Base-by-base conservation (phyloP, 2,797 vertebrate species). In the Adelosebastes latens region DNA sequence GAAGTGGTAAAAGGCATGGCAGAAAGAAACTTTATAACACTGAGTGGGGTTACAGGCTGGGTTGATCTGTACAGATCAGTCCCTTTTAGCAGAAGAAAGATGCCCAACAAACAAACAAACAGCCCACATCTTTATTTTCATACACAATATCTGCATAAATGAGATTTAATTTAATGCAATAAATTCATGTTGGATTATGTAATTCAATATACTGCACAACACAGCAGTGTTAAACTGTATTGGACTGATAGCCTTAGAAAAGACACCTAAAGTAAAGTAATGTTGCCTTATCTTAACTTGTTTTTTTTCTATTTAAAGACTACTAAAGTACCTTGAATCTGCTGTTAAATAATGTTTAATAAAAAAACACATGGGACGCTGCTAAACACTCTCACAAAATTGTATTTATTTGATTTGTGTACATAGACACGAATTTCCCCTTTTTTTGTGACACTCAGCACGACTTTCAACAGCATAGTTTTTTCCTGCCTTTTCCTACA, bases 151-250 rank as follows among this genome's bases (percentile, higher is more conserved):
- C 12, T 74, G 20, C 65, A 60, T 58, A 60, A 71, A 81, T 63
- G 39, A 67, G 69, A 84, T 79, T 85, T 53, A 2, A 55, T 68
- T 22, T 14, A 14, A 22, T 22, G 14, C 9, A 52, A 52, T 52
- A n/a, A 53, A 83, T 63, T 87, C 34, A 69, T 32, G 27, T 72
- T 79, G 66, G 61, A 86, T 83, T 81, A 74, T 81, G 2, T 32
- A 78, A 85, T 86, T 31, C 65, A 83, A 72, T 34, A 59, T 52
- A 59, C 79, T 63, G 81, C 39, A 42, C 1, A 63, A n/a, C 22
- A 11, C 32, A 71, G 4, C 24, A 80, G 53, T 74, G 20, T 25
- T 27, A 29, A 49, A 59, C 52, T 9, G 2, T n/a, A 20, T 25
- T 52, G 16, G 16, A 64, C 16, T 69, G 10, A 58, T 12, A 46